Evolutionary conservation across 2,113 vertebrate genomes (phyloP).

Genomic region (Colaptes auratus): DNA sequence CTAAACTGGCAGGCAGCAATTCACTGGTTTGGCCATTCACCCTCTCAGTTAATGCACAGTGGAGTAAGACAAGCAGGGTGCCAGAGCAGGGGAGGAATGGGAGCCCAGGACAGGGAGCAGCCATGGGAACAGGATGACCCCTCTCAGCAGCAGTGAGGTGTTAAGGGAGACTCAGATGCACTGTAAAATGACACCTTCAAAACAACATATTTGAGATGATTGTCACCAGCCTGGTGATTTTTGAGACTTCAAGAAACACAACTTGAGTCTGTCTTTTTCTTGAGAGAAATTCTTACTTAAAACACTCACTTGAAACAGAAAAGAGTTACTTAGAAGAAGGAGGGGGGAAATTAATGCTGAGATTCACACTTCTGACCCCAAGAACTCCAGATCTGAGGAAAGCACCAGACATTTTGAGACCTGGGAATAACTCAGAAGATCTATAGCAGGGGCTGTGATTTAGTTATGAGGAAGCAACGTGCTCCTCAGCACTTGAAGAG

Average conservation of each 20-base stretch:
- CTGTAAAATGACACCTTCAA: neutral
- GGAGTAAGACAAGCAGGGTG: neutral
- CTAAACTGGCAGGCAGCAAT: neutral
- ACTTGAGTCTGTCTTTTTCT: neutral
- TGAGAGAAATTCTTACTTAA: neutral
- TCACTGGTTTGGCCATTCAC: neutral
- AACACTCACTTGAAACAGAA: neutral
- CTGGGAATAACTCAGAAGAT: constrained; percentile 19
- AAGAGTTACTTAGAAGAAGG: neutral
- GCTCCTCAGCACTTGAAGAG: constrained; percentile 30
- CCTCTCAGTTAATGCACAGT: rapidly evolving
- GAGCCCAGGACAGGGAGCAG: neutral
- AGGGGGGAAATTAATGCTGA: neutral
- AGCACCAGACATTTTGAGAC: neutral
- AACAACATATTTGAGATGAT: neutral
- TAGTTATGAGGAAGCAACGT: neutral
- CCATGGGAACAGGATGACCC: neutral
- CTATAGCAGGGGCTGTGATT: neutral
- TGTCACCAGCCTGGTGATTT: neutral
- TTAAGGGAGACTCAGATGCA: neutral
- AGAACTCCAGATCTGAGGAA: constrained; percentile 1
- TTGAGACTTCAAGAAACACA: neutral
- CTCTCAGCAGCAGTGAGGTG: neutral
- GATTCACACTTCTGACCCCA: neutral
- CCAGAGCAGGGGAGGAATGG: neutral